phyloP scores from a whole-genome alignment of 2,113 vertebrate species.

The Corythoichthys haematopterus region DNA sequence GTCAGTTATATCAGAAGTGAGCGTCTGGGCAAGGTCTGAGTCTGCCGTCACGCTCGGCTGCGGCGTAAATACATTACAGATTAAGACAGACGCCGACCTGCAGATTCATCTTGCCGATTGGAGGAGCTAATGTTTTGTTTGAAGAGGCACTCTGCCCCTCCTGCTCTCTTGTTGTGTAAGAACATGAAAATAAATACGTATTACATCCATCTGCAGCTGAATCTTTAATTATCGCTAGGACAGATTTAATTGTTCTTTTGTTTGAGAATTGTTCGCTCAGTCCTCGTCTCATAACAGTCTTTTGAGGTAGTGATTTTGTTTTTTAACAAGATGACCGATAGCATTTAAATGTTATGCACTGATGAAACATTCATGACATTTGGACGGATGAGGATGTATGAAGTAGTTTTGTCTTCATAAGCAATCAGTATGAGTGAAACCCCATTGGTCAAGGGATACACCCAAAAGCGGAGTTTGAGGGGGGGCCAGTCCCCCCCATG shows the following conservation, averaged over 20 bases:
- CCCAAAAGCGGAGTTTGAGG: too few species aligned
- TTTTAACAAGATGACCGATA: not conserved
- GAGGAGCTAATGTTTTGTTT: constrained; percentile 12
- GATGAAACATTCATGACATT: too few species aligned
- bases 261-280: not conserved
- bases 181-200: not conserved
- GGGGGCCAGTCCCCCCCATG: too few species aligned
- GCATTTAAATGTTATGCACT: not conserved
- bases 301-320: not conserved
- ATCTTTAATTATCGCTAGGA: not conserved
- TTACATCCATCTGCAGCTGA: not conserved
- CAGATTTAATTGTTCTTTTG: not conserved
- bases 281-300: not conserved
- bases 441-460: too few species aligned
- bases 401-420: too few species aligned
- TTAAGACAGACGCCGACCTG: constrained; percentile 17
- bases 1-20: constrained; percentile 14
- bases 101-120: constrained; percentile 13
- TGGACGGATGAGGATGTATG: too few species aligned
- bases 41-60: constrained; percentile 8
- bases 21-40: constrained; percentile 8
- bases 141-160: constrained; percentile 11
- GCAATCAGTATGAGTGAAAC: too few species aligned
- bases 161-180: constrained; percentile 2
- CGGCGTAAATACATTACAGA: constrained; percentile 38